These are phyloP conservation scores for Cephus rjabovi DNA, from an alignment of 2,888 invertebrate genomes.

Conservation along the genomic window DNA sequence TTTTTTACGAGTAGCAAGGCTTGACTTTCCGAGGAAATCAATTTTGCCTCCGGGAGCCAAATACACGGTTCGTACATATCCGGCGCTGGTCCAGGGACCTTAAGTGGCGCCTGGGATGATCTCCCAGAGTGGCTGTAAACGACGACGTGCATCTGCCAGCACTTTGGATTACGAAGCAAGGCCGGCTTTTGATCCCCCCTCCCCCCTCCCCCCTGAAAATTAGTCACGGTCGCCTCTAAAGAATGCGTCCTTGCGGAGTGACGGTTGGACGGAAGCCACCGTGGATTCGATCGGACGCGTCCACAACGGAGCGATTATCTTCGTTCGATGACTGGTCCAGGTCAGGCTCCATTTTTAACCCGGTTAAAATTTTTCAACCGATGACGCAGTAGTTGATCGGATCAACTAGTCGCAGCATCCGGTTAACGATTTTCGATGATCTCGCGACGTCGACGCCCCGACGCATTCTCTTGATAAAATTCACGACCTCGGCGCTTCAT, in stretches of 20 bases:
- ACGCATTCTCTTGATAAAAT: neutral
- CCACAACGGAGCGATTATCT: too few species aligned
- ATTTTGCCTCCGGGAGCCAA: neutral
- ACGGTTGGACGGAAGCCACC: too few species aligned
- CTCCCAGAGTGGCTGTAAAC: slow-evolving; percentile 2
- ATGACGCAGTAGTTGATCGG: too few species aligned
- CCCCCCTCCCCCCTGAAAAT: neutral
- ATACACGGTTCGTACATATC: neutral
- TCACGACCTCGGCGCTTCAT: neutral
- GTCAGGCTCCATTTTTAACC: too few species aligned
- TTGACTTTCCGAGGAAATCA: neutral
- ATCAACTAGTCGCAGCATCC: neutral
- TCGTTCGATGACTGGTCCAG: too few species aligned
- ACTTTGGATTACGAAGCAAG: neutral
- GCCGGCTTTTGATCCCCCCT: neutral
- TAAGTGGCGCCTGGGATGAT: slow-evolving; percentile 2
- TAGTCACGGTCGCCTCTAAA: neutral
- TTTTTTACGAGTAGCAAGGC: too few species aligned
- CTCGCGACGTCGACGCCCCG: neutral
- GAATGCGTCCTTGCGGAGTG: neutral
- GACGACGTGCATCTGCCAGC: neutral
- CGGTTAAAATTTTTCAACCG: too few species aligned
- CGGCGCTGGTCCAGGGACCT: neutral
- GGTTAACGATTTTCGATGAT: slow-evolving; percentile 29
- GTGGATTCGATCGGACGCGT: too few species aligned